A percentile compares a stretch with the other conserved stretches of the same genome.
Evolutionary conservation across 2,888 invertebrate species (phyloP).

Genomic region (Lutraria lutraria): DNA sequence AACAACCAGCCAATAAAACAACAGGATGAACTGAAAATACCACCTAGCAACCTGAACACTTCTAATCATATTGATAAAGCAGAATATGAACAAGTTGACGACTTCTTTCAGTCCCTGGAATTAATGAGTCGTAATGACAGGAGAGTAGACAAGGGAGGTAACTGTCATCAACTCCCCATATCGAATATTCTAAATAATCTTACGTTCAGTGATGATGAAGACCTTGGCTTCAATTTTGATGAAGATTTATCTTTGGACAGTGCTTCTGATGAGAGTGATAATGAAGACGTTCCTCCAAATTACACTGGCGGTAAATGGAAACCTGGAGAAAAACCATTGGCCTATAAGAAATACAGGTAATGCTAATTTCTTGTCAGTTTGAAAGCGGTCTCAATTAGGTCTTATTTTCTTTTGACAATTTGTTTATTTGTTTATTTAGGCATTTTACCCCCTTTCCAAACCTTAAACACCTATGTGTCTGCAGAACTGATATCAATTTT

Average conservation of each 20-base stretch:
- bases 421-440: too few species aligned
- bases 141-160: constrained; percentile 62
- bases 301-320: constrained; percentile 92
- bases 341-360: constrained; percentile 39
- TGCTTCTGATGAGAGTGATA: constrained; percentile 73
- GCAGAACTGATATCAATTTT: too few species aligned
- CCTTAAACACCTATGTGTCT: too few species aligned
- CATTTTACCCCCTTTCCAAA: too few species aligned
- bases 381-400: too few species aligned
- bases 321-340: constrained; percentile 80
- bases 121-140: constrained; percentile 84
- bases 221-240: constrained; percentile 77
- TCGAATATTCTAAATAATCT: constrained; percentile 84
- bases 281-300: constrained; percentile 70
- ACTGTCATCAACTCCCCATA: constrained; percentile 76
- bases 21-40: neutral
- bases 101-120: constrained; percentile 93
- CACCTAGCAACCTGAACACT: neutral
- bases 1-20: constrained; percentile 27
- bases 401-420: too few species aligned
- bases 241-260: constrained; percentile 80
- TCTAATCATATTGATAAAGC: constrained; percentile 27
- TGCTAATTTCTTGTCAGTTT: neutral
- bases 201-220: constrained; percentile 84
- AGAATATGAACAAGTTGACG: constrained; percentile 81